These are phyloP conservation scores for Sphenodon punctatus DNA, from an alignment of 2,797 vertebrate genomes.

Conservation along the genomic window DNA sequence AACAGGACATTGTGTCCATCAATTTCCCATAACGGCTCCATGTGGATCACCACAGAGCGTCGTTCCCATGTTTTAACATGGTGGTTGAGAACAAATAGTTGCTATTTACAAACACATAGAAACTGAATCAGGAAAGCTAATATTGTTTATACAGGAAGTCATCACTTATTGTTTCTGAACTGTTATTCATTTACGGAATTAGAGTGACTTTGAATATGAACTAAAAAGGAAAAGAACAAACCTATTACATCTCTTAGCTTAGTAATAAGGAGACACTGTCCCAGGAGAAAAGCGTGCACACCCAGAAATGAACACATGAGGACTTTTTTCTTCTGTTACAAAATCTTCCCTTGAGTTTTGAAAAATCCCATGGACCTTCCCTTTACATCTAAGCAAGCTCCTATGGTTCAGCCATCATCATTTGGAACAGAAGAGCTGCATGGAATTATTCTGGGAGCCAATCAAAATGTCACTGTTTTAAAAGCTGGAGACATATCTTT, in stretches of 20 bases:
- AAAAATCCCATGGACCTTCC: background rate
- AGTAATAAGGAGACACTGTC: background rate
- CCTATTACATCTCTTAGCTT: background rate
- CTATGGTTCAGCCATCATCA: background rate
- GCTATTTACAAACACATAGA: slow-evolving; percentile 65
- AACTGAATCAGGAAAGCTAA: slow-evolving; percentile 48
- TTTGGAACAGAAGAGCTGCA: background rate
- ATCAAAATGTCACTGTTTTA: slow-evolving; percentile 31
- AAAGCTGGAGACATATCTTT: slow-evolving; percentile 57
- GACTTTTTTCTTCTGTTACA: background rate
- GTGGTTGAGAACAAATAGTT: slow-evolving; percentile 61
- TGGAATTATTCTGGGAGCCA: background rate
- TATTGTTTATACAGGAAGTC: slow-evolving; percentile 66
- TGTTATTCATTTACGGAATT: slow-evolving; percentile 59
- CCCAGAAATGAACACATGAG: background rate
- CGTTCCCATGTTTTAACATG: slow-evolving; percentile 66
- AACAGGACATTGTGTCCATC: slow-evolving; percentile 60
- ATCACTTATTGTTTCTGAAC: slow-evolving; percentile 62
- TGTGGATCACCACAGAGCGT: slow-evolving; percentile 56
- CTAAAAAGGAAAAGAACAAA: background rate
- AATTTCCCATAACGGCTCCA: slow-evolving; percentile 66
- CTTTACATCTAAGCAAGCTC: background rate
- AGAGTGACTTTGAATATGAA: slow-evolving; percentile 54
- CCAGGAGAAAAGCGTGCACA: background rate
- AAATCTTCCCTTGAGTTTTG: background rate